Evolutionary conservation across 2,113 vertebrate species (phyloP), one percentile per base, ranked within the genome.

Genomic region (Puntigrus tetrazona): DNA sequence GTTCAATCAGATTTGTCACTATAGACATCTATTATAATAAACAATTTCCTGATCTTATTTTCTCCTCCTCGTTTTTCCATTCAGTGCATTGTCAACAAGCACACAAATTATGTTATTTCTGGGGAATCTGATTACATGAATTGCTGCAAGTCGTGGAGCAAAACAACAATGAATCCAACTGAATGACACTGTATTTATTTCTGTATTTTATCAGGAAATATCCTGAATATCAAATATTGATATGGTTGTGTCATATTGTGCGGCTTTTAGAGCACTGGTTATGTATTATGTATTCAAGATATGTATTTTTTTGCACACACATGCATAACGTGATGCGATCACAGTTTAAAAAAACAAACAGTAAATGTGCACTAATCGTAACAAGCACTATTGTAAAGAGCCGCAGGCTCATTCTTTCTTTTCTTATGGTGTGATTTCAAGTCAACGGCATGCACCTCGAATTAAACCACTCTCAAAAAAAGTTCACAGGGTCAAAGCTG

Each of bases 401-500:
- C 25, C 34, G 27, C 47, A 55, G 2, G 18, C 18, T 76, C 4
- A 55, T 50, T 47, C 34, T n/a, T 18, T 76, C 43, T 76, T 22
- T 31, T 29, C 45, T 20, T 50, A 29, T 10, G 8, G 52, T 25
- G 34, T n/a, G 36, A 45, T 75, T 18, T 29, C 25, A 75, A 18
- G 43, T 75, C 16, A 78, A 78, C 18, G n/a, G 9, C 65, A 2
- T 69, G 87, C 59, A 67, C 47, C 80, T 85, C 41, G 38, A 63
- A 87, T 87, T 41, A 67, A 86, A 87, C 88, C 63, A 67, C 57
- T 8, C 31, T 45, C 11, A 78, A 89, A 87, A n/a, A 55, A 88
- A 85, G 85, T 80, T 85, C 90, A 86, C 86, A 78, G 81, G 91
- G 89, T 92, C 91, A 92, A 57, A 36, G 84, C 43, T n/a, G 7